Percentiles rank a stretch among this genome's conserved stretches.
Conservation (phyloP, 2,797 vertebrate genomes). For the Epinephelus awoara region DNA sequence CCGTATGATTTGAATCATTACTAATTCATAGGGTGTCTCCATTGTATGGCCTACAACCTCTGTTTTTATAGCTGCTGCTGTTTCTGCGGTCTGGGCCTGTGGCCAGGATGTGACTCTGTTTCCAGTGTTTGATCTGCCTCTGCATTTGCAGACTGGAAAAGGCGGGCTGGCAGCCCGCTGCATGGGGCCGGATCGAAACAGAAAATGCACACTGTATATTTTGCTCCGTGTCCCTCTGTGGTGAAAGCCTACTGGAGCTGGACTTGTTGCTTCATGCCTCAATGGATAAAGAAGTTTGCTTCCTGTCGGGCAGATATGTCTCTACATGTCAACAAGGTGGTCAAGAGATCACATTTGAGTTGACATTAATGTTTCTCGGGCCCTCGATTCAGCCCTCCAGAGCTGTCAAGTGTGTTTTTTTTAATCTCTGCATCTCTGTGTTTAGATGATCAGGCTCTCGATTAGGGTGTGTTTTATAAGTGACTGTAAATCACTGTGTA, state of each 20-base stretch:
- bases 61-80: constrained; percentile 67
- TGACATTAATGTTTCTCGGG: constrained; percentile 68
- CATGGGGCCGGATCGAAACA: constrained; percentile 38
- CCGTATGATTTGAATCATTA: constrained; percentile 68
- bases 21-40: constrained; percentile 69
- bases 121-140: constrained; percentile 66
- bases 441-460: constrained; percentile 55
- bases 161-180: constrained; percentile 41
- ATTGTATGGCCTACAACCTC: constrained; percentile 63
- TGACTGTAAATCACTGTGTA: constrained; percentile 66
- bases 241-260: constrained; percentile 52
- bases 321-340: constrained; percentile 65
- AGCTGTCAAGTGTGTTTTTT: constrained; percentile 46
- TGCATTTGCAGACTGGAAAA: constrained; percentile 59
- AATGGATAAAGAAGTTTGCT: constrained; percentile 62
- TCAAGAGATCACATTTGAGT: constrained; percentile 59
- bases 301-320: constrained; percentile 59
- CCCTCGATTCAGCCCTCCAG: constrained; percentile 17
- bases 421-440: constrained; percentile 53
- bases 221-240: constrained; percentile 41
- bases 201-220: constrained; percentile 50
- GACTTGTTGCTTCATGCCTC: constrained; percentile 58
- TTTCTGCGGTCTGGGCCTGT: constrained; percentile 58
- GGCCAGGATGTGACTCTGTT: constrained; percentile 68
- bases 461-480: constrained; percentile 54